phyloP scores from a whole-genome alignment of 1,140 invertebrate genomes.

The Sminthurinus signatus region DNA sequence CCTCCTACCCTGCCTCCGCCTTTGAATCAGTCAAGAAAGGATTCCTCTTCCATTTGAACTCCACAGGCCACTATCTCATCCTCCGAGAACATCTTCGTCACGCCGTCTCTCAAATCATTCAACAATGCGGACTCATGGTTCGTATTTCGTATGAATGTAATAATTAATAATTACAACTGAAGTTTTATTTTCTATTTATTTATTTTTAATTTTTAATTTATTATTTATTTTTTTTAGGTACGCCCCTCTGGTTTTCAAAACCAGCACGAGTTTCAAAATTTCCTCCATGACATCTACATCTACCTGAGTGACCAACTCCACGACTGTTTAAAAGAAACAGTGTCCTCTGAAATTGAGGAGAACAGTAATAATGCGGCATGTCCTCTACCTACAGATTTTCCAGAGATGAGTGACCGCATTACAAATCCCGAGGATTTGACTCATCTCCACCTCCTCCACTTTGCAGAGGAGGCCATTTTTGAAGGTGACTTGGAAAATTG shows the following conservation, averaged over 20 bases:
- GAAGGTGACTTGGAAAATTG: constrained; percentile 28
- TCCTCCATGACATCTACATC: constrained; percentile 31
- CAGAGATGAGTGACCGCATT: neutral
- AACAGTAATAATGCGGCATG: neutral
- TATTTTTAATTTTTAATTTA: too few relatives aligned
- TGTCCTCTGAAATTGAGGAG: neutral
- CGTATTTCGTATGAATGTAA: too few relatives aligned
- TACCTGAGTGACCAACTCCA: constrained; percentile 31
- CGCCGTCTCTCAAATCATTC: constrained; percentile 23
- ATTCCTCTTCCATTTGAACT: constrained; percentile 32
- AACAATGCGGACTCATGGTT: constrained; percentile 22
- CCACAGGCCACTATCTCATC: constrained; percentile 21
- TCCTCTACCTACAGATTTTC: neutral
- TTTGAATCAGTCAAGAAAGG: constrained; percentile 29
- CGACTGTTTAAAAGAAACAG: constrained; percentile 14
- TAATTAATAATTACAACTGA: too few relatives aligned
- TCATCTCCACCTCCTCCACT: constrained; percentile 5
- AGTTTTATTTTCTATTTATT: too few relatives aligned
- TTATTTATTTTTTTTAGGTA: too few relatives aligned
- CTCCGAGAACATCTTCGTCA: constrained; percentile 25
- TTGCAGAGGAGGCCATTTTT: constrained; percentile 22
- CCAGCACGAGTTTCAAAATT: constrained; percentile 9
- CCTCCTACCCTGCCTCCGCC: constrained; percentile 8
- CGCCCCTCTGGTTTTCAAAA: constrained; percentile 23
- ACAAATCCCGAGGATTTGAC: constrained; percentile 10